These are phyloP conservation scores for Serinus canaria DNA, from an alignment of 2,113 vertebrate species.

Conservation along the genomic window DNA sequence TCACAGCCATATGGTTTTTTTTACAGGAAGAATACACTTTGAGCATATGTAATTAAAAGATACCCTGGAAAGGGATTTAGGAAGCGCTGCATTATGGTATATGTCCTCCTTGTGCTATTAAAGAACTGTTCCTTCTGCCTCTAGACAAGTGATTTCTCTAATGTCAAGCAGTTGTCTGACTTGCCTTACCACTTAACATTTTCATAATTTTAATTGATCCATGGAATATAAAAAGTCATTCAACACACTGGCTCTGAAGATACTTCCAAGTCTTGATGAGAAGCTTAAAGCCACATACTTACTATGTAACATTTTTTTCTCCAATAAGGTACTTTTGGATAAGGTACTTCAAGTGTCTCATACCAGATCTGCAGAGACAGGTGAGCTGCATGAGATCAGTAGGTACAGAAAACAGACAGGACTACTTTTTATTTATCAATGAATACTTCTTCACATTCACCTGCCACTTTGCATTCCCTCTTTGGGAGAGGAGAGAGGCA, in stretches of 20 bases:
- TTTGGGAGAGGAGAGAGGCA: background rate
- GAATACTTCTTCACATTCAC: background rate
- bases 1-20: conserved; percentile 13
- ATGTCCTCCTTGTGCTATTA: background rate
- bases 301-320: background rate
- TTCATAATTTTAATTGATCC: background rate
- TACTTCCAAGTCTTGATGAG: background rate
- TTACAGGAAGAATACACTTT: background rate
- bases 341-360: background rate
- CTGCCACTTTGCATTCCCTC: background rate
- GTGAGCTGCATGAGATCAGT: background rate
- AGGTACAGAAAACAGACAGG: background rate
- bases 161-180: background rate
- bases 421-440: background rate
- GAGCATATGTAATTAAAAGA: background rate
- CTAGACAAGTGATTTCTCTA: background rate
- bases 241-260: background rate
- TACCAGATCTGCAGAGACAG: background rate
- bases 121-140: background rate
- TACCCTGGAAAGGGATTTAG: background rate
- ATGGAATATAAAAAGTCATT: background rate
- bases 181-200: background rate
- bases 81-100: background rate
- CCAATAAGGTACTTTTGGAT: background rate
- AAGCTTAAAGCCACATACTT: background rate